Percentiles rank a stretch among this genome's conserved stretches.
These are phyloP conservation scores for Xenopus tropicalis DNA, from an alignment of 2,113 vertebrate genomes.

Conservation along the genomic window DNA sequence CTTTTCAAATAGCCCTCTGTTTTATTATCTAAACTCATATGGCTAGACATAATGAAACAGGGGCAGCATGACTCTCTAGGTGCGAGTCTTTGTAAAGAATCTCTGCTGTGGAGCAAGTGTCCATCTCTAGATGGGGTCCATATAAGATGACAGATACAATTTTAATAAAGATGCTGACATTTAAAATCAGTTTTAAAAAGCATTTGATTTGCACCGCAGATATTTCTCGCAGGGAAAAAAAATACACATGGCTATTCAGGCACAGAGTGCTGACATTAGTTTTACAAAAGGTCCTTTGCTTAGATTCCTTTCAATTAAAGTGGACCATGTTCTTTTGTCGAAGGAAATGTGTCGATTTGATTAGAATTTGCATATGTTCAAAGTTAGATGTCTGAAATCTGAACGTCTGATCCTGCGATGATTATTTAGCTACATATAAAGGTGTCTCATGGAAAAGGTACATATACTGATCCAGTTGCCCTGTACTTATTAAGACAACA, in stretches of 20 bases:
- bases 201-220: background rate
- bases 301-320: slow-evolving; percentile 11
- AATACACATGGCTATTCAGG: slow-evolving; percentile 4
- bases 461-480: too few relatives aligned
- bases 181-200: slow-evolving; percentile 6
- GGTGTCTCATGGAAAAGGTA: too few relatives aligned
- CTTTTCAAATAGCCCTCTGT: slow-evolving; percentile 3
- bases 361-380: background rate
- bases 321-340: background rate
- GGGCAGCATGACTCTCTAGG: slow-evolving; percentile 22
- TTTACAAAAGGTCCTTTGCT: background rate
- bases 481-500: too few relatives aligned
- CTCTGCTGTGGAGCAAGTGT: slow-evolving; percentile 7
- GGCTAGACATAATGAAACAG: slow-evolving; percentile 25
- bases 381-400: background rate
- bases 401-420: background rate
- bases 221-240: slow-evolving; percentile 1
- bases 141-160: slow-evolving; percentile 17
- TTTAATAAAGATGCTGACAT: slow-evolving; percentile 40
- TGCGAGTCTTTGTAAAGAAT: slow-evolving; percentile 8
- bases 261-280: background rate
- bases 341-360: background rate
- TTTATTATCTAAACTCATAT: slow-evolving; percentile 35
- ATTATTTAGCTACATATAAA: too few relatives aligned
- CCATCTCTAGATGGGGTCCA: slow-evolving; percentile 1